Conservation (phyloP, 1,140 invertebrate genomes). For the Pogonus chalceus region DNA sequence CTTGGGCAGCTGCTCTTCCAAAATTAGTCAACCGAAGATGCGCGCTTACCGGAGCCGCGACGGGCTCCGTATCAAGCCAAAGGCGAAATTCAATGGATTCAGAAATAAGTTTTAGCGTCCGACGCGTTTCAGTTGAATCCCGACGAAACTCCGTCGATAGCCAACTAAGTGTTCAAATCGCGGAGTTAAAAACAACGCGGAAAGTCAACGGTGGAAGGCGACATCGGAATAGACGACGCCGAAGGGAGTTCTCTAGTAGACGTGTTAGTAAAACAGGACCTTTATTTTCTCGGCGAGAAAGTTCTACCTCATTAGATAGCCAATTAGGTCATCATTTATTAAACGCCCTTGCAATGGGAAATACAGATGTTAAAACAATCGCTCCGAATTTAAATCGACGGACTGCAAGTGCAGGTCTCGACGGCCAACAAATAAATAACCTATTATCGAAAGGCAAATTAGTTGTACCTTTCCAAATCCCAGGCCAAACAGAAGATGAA, state of each 20-base stretch:
- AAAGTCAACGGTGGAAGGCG: slow-evolving; percentile 37
- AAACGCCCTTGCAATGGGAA: slow-evolving; percentile 38
- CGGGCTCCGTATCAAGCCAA: slow-evolving; percentile 50
- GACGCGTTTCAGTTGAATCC: slow-evolving; percentile 71
- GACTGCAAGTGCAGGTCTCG: slow-evolving; percentile 43
- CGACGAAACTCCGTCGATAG: slow-evolving; percentile 75
- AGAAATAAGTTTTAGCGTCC: slow-evolving; percentile 67
- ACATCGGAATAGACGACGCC: slow-evolving; percentile 31
- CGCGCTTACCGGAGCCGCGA: slow-evolving; percentile 53
- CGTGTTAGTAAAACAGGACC: slow-evolving; percentile 38
- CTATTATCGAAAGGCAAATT: slow-evolving; percentile 42
- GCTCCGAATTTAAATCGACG: slow-evolving; percentile 45
- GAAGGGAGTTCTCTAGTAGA: slow-evolving; percentile 21
- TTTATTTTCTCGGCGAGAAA: slow-evolving; percentile 48
- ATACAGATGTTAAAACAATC: slow-evolving; percentile 35
- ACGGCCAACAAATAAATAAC: slow-evolving; percentile 41
- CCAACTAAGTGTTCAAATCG: slow-evolving; percentile 70
- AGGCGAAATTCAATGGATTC: slow-evolving; percentile 57
- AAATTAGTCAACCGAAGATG: slow-evolving; percentile 73
- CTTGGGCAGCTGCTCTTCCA: slow-evolving; percentile 80
- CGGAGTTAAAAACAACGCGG: slow-evolving; percentile 64
- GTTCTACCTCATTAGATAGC: slow-evolving; percentile 69
- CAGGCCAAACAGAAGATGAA: slow-evolving; percentile 36
- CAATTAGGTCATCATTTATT: slow-evolving; percentile 53
- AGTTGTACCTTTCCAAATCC: slow-evolving; percentile 42